phyloP scores from a whole-genome alignment of 2,797 vertebrate species.

The Carapus acus region DNA sequence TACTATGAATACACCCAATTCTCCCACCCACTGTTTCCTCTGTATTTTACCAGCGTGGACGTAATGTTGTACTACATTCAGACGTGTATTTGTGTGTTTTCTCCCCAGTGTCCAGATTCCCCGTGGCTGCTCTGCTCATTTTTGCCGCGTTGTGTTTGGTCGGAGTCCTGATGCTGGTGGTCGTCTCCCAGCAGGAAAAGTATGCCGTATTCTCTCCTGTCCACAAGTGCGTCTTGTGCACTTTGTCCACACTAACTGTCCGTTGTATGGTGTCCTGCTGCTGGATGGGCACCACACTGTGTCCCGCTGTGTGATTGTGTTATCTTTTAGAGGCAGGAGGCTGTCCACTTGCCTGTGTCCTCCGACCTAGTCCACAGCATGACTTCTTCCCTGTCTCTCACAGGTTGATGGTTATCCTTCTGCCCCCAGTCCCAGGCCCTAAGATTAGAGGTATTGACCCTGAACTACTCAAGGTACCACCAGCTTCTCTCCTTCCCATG shows the following conservation, averaged over 20 bases:
- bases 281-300: neutral
- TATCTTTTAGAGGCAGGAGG: no score
- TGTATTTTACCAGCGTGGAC: no score
- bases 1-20: no score
- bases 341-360: no score
- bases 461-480: conserved; percentile 88
- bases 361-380: no score
- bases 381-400: conserved; percentile 21
- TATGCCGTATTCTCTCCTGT: conserved; percentile 51
- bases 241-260: no score
- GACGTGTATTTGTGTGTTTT: conserved; percentile 2
- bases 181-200: conserved; percentile 87
- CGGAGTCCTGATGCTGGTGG: conserved; percentile 74
- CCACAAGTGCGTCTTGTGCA: no score
- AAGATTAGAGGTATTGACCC: conserved; percentile 95
- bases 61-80: no score
- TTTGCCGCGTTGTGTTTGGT: conserved; percentile 76
- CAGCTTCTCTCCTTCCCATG: no score
- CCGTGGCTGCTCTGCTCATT: conserved; percentile 76
- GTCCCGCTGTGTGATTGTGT: neutral
- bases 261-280: no score
- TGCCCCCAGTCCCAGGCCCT: conserved; percentile 93
- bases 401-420: conserved; percentile 90
- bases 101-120: conserved; percentile 76
- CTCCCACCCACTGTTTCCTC: no score